A percentile compares a stretch with the other conserved stretches of the same genome.
These are phyloP conservation scores for Idris sp. DNA, from an alignment of 1,140 invertebrate genomes.

Conservation along the genomic window DNA sequence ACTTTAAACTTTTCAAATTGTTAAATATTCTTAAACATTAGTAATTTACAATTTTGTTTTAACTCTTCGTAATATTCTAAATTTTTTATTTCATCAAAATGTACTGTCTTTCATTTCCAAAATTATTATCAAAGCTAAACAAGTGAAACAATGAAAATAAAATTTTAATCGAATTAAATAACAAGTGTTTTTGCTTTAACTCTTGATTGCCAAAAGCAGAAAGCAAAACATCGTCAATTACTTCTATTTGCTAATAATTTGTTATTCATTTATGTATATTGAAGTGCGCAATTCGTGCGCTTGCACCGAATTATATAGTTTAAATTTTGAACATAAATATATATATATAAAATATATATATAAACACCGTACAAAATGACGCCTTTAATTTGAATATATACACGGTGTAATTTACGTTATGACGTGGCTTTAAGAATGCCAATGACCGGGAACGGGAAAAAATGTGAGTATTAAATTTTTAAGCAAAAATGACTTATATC, in stretches of 20 bases:
- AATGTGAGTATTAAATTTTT: constrained; percentile 57
- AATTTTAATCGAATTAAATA: neutral
- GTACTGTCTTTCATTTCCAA: too few relatives aligned
- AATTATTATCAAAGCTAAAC: too few relatives aligned
- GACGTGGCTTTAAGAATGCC: constrained; percentile 17
- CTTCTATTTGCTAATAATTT: constrained; percentile 18
- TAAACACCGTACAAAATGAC: too few relatives aligned
- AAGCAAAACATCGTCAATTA: constrained; percentile 8
- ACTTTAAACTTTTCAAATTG: too few relatives aligned
- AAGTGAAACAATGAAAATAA: neutral
- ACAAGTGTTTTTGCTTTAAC: constrained; percentile 1
- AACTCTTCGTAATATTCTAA: too few relatives aligned
- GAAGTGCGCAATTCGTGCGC: constrained; percentile 13
- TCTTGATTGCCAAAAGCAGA: neutral
- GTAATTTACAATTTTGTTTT: too few relatives aligned
- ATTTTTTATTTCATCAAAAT: too few relatives aligned
- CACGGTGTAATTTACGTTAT: constrained; percentile 36
- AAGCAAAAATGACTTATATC: constrained; percentile 62
- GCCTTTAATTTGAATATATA: constrained; percentile 36
- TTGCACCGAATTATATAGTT: constrained; percentile 21
- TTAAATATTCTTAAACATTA: too few relatives aligned
- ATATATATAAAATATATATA: too few relatives aligned
- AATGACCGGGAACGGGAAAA: constrained; percentile 50
- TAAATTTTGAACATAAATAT: constrained; percentile 32
- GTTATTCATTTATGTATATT: constrained; percentile 43